phyloP scores from a whole-genome alignment of 1,140 invertebrate genomes.

The Scylla paramamosain region DNA sequence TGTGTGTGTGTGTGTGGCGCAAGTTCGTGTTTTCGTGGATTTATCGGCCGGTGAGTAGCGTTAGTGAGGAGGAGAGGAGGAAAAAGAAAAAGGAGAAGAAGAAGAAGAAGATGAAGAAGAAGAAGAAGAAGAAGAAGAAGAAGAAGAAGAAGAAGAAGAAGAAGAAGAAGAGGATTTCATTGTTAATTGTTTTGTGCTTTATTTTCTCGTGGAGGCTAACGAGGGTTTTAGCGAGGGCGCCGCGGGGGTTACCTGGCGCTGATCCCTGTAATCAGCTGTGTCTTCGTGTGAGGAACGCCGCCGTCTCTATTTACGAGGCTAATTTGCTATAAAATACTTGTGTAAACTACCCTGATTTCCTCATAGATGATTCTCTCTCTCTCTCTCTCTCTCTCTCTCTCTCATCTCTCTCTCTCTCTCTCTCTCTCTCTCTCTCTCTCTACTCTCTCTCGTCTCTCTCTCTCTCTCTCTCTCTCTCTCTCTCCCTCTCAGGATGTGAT shows the following conservation, averaged over 20 bases:
- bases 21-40: background rate
- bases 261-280: background rate
- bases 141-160: background rate
- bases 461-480: background rate
- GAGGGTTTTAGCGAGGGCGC: background rate
- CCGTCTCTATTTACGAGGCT: background rate
- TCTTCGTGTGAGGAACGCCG: background rate
- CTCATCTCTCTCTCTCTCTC: too few relatives aligned
- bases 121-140: background rate
- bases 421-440: background rate
- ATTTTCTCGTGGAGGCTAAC: background rate
- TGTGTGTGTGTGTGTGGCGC: background rate
- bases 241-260: background rate
- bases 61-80: background rate
- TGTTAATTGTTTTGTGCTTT: background rate
- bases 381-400: too few relatives aligned
- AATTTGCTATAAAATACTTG: constrained; percentile 16
- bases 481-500: background rate
- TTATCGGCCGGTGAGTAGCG: too few relatives aligned
- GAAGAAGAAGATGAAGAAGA: background rate
- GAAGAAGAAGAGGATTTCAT: background rate
- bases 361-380: background rate
- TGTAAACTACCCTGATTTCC: background rate
- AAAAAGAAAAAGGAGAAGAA: background rate
- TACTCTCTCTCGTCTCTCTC: constrained; percentile 5